Evolutionary conservation across 2,113 vertebrate species (phyloP), one percentile per base, ranked within the genome.

Genomic region (Leptosomus discolor): DNA sequence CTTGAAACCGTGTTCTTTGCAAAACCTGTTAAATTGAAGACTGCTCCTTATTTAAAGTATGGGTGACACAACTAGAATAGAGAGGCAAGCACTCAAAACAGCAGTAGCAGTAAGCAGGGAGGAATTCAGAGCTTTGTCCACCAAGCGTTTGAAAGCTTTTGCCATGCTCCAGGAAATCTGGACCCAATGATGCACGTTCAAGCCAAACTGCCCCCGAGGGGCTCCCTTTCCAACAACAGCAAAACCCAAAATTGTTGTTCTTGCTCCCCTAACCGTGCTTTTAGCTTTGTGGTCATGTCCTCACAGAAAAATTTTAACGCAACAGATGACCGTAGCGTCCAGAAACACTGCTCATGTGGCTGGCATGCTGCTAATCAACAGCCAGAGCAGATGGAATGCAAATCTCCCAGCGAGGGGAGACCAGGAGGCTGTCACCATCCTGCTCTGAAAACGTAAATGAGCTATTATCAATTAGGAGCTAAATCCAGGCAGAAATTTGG

Each of bases 391-490:
- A 96, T 95, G 96, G 96, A 92, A 95, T 27, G 57, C 73, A 92
- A 94, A 95, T 89, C 91, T 95, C 95, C 63, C 91, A 37, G 92
- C 4, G 0, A 88, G 69, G 61, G 45, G 83, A 68, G 57, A 94
- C 63, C 64, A 30, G 77, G 88, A 84, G 94, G 73, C 94, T 97
- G 89, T 81, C 95, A 95, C 86, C 89, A 87, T 88, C 80, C 92
- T 64, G 65, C 84, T 95, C 91, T 1, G 19, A 71, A 90, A 80
- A 75, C 9, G 5, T 71, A 94, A 94, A 94, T 63, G 92, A 96
- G 90, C 89, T 95, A 95, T 94, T 94, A 96, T 75, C 92, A 89
- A 89, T 92, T 85, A 94, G 93, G 85, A 94, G 94, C 71, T 92
- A 96, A 96, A 94, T 94, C 84, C 92, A 94, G 83, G 51, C 46